Base-by-base conservation (phyloP, 2,888 invertebrate species). In the Clivina fossor region DNA sequence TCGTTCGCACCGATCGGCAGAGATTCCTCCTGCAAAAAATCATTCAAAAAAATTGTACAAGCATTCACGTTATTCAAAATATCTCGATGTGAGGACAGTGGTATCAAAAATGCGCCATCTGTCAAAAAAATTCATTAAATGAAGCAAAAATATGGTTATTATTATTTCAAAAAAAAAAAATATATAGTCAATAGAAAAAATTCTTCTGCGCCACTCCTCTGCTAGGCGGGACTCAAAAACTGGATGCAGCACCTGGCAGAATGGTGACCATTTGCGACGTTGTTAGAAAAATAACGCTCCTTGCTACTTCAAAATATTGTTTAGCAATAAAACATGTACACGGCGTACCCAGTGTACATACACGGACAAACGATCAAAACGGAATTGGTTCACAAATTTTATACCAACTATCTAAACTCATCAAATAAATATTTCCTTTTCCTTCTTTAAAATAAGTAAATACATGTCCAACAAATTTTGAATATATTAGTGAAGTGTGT, bases 1-100 rank as follows among this genome's bases (percentile, higher is more conserved):
- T 53, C 33, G 53, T 33, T 35, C 48, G 48, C 22, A 40, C 15
- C 18, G 16, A 26, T 22, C 35, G 37, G 24, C 19, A 62, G 59
- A 60, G 50, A 64, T 66, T 68, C 65, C 68, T 71, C 73, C 74
- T 74, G 73, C 66, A 74, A 74, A 73, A 73, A 72, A 70, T 69
- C 70, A 70, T 66, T 71, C 71, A 71, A 73, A 73, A 73, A 71
- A 66, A n/a, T n/a, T n/a, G n/a, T 65, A 68, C 68, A 46, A 43
- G 57, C 60, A 67, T n/a, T 64, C 63, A 63, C 37, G 28, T 18
- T n/a, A n/a, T 20, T 48, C 48, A 48, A 48, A 48, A 48, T 48
- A 46, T 22, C 20, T 32, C 24, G 30, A 41, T 41, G 19, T 13
- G 19, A 53, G 30, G 40, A 47, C 55, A 47, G 55, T 50, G 20